Conservation (phyloP, 2,888 invertebrate genomes). For the Polylopha cassiicola region DNA sequence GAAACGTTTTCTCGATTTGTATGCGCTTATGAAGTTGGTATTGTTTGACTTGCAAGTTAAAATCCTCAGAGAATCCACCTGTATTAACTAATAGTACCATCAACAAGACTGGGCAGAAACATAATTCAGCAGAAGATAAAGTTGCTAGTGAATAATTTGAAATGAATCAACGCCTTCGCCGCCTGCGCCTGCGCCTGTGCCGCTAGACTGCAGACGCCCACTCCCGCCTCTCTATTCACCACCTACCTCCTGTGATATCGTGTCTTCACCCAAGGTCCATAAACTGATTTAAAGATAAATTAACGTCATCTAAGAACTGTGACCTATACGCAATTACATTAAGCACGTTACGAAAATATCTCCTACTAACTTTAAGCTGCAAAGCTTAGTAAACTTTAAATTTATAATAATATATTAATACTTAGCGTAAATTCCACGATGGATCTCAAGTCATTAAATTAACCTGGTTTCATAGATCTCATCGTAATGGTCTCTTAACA, state of each 20-base stretch:
- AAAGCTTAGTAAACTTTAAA: too few relatives aligned
- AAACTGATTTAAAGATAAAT: conserved; percentile 10
- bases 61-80: conserved; percentile 11
- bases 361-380: too few relatives aligned
- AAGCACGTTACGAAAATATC: too few relatives aligned
- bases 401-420: too few relatives aligned
- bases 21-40: too few relatives aligned
- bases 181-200: conserved; percentile 22
- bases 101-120: conserved; percentile 38
- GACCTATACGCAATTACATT: too few relatives aligned
- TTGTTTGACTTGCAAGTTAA: too few relatives aligned
- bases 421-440: too few relatives aligned
- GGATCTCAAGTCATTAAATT: conserved; percentile 4
- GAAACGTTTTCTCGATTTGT: too few relatives aligned
- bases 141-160: conserved; percentile 51
- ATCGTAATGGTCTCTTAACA: conserved; percentile 3
- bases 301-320: too few relatives aligned
- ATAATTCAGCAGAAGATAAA: conserved; percentile 57
- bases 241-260: conserved; percentile 24
- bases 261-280: conserved; percentile 17
- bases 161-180: conserved; percentile 41
- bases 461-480: conserved; percentile 17
- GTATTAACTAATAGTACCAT: conserved; percentile 12
- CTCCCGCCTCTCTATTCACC: conserved; percentile 26
- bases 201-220: conserved; percentile 20